Evolutionary conservation across 2,888 invertebrate species (phyloP).

Genomic region (Lithosia quadra): DNA sequence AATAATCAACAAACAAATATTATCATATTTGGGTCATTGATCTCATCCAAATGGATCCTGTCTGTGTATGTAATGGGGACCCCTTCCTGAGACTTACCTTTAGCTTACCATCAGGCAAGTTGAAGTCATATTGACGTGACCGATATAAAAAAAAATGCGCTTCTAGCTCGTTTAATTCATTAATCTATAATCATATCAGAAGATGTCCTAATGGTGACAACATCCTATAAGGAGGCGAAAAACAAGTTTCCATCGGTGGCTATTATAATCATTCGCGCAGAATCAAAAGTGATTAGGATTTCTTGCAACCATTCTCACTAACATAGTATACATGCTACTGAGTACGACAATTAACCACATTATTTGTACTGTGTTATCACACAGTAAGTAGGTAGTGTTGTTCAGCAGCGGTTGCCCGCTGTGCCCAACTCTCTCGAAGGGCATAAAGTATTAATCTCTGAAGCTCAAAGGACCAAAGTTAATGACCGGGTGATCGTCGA

Average conservation of each 20-base stretch:
- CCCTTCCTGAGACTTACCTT: too few species aligned
- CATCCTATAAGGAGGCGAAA: not conserved
- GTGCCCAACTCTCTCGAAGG: not conserved
- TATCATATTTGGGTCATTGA: not conserved
- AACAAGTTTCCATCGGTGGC: not conserved
- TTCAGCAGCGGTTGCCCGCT: not conserved
- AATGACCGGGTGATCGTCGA: slow-evolving; percentile 17
- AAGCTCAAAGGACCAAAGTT: slow-evolving; percentile 13
- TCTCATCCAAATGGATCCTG: too few species aligned
- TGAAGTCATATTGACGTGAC: too few species aligned
- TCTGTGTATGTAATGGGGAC: too few species aligned
- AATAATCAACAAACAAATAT: not conserved
- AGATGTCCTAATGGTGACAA: not conserved
- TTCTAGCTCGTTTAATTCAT: not conserved
- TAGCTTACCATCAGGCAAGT: too few species aligned
- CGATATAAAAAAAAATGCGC: too few species aligned
- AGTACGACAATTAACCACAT: not conserved
- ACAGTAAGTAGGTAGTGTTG: not conserved
- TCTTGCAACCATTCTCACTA: too few species aligned
- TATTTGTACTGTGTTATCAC: not conserved
- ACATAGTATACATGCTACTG: too few species aligned
- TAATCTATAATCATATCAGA: not conserved
- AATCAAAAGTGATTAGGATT: too few species aligned
- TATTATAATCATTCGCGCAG: too few species aligned
- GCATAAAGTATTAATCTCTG: slow-evolving; percentile 6